Conservation (phyloP, 2,113 vertebrate genomes). For the Rallus limicola region DNA sequence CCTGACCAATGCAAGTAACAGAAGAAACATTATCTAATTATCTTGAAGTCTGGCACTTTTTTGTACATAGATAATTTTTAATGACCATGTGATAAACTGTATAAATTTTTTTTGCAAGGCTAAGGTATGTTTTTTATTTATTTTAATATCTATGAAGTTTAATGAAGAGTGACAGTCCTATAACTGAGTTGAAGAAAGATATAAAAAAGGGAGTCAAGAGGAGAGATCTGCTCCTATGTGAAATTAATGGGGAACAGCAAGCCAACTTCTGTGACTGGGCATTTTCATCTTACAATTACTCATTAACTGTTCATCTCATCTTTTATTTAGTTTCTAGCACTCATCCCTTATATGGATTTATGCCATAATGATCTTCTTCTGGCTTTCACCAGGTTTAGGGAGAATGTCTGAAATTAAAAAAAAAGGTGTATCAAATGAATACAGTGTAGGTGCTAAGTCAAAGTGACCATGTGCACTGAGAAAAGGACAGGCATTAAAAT, state of each 20-base stretch:
- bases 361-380: not conserved
- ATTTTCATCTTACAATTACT: not conserved
- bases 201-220: not conserved
- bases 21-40: not conserved
- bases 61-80: not conserved
- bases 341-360: not conserved
- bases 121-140: not conserved
- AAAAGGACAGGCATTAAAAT: not conserved
- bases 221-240: not conserved
- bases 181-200: not conserved
- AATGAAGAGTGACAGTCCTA: not conserved
- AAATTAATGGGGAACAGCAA: not conserved
- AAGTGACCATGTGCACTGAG: not conserved
- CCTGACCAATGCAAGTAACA: not conserved
- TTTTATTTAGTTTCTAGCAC: not conserved
- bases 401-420: not conserved
- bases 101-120: not conserved
- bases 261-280: not conserved
- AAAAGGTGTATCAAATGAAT: not conserved
- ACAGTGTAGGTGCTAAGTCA: not conserved
- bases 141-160: not conserved
- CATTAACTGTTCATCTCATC: not conserved
- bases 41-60: not conserved
- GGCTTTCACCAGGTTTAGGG: not conserved
- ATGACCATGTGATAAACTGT: not conserved